A percentile compares a stretch with the other conserved stretches of the same genome.
phyloP scores from a whole-genome alignment of 2,888 invertebrate genomes.

The Actias luna region DNA sequence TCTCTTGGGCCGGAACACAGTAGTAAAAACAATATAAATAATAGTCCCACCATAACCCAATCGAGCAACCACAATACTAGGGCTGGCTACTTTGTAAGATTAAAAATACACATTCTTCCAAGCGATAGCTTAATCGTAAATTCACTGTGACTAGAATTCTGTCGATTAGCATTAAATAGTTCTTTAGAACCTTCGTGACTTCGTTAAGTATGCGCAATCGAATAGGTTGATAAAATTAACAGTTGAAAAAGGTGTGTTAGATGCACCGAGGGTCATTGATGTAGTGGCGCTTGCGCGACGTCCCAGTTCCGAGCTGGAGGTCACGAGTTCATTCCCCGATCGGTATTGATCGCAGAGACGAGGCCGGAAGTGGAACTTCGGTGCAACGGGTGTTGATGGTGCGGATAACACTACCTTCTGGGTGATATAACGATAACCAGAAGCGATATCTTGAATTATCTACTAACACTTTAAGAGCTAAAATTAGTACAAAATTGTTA shows the following conservation, averaged over 20 bases:
- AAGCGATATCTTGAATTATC: neutral
- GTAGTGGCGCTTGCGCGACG: constrained; percentile 74
- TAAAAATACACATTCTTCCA: no score
- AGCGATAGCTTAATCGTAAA: neutral
- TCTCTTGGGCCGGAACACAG: no score
- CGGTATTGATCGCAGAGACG: constrained; percentile 68
- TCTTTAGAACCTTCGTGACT: neutral
- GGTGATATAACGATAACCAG: constrained; percentile 7
- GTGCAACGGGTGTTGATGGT: constrained; percentile 64
- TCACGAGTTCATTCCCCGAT: constrained; percentile 80
- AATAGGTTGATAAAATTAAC: constrained; percentile 47
- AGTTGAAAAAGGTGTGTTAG: constrained; percentile 62
- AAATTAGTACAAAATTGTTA: neutral
- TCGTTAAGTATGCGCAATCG: constrained; percentile 6
- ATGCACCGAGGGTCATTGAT: constrained; percentile 57
- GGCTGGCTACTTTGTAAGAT: no score
- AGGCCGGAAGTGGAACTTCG: constrained; percentile 70
- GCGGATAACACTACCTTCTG: constrained; percentile 51
- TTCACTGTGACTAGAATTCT: neutral
- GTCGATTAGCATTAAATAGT: neutral
- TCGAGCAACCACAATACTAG: no score
- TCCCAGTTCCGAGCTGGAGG: constrained; percentile 72
- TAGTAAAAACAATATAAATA: no score
- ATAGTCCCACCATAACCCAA: no score
- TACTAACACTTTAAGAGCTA: neutral